Evolutionary conservation across 23 tunicate genomes (phyloP).

Genomic region (Ascidia mentula): DNA sequence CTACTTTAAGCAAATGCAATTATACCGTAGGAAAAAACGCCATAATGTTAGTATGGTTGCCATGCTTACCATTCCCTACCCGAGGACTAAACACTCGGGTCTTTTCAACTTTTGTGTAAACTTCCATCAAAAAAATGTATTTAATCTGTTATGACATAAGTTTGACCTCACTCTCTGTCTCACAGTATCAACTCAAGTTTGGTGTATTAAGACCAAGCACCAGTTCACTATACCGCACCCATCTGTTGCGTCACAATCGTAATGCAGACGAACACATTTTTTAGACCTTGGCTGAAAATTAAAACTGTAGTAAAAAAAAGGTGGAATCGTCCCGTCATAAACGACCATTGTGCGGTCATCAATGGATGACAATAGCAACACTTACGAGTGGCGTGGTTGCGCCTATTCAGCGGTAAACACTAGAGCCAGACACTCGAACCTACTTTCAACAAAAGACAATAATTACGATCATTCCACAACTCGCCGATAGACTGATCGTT

Average conservation of each 20-base stretch:
- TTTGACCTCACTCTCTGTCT: too few relatives aligned
- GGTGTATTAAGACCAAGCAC: too few relatives aligned
- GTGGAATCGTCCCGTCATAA: neutral
- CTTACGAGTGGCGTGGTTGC: conserved; percentile 4
- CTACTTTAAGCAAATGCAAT: too few relatives aligned
- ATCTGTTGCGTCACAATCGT: neutral
- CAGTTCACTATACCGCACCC: too few relatives aligned
- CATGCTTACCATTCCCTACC: neutral
- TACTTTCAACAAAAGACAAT: conserved; percentile 8
- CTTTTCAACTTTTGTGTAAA: neutral
- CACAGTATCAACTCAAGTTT: too few relatives aligned
- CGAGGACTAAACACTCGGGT: neutral
- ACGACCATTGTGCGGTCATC: neutral
- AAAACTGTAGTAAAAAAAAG: neutral
- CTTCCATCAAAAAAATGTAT: neutral
- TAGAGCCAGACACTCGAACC: neutral
- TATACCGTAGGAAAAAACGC: too few relatives aligned
- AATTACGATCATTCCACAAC: neutral
- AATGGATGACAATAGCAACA: conserved; percentile 3
- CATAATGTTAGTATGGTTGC: too few relatives aligned
- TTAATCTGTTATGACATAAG: too few relatives aligned
- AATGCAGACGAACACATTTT: neutral
- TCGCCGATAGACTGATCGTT: neutral
- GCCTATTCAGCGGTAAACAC: neutral
- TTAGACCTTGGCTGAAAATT: neutral